Conservation (phyloP, 2,113 vertebrate species). For the Micronycteris hirsuta region DNA sequence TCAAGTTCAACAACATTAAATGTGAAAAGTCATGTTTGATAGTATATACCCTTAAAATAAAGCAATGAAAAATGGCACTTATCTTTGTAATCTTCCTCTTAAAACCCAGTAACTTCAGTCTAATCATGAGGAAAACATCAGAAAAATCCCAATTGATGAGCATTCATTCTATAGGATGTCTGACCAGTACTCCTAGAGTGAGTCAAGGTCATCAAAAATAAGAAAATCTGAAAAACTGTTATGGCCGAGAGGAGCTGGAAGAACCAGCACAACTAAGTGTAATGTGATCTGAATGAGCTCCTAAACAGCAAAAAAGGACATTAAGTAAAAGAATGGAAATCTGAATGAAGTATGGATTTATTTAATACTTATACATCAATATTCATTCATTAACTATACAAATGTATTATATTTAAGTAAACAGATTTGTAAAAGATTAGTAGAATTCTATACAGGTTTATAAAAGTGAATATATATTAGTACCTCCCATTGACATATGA, state of each 20-base stretch:
- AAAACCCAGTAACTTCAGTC: neutral
- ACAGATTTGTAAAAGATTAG: neutral
- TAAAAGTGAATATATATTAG: neutral
- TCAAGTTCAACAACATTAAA: neutral
- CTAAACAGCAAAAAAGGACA: neutral
- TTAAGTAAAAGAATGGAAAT: neutral
- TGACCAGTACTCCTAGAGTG: no score
- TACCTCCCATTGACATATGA: neutral
- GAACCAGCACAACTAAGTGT: neutral
- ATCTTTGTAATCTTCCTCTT: neutral
- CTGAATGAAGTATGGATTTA: neutral
- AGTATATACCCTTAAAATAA: neutral
- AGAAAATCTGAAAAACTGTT: no score
- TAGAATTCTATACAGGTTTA: neutral
- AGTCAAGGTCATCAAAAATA: no score
- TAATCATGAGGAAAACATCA: neutral
- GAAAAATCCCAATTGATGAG: neutral
- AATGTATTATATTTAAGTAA: neutral
- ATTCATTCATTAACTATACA: neutral
- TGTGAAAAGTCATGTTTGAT: neutral
- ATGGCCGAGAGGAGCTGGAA: no score
- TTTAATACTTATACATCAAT: neutral
- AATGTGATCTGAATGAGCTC: neutral
- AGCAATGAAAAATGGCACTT: neutral
- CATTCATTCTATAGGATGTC: neutral